Percentiles rank a stretch among this genome's conserved stretches.
These are phyloP conservation scores for Hermetia illucens DNA, from an alignment of 1,140 invertebrate species.

Conservation along the genomic window DNA sequence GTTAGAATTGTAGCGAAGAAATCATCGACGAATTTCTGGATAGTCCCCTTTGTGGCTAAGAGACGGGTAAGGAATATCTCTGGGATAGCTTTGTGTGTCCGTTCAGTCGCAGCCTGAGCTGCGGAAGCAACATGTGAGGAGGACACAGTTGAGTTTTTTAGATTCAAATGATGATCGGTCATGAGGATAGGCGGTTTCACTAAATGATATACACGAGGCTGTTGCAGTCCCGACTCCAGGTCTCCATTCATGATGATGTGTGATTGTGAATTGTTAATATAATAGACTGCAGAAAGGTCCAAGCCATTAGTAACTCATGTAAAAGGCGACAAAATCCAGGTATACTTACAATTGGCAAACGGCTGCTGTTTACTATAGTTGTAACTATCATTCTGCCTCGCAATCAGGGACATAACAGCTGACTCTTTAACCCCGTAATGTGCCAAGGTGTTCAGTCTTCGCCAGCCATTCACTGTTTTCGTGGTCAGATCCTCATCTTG, in stretches of 20 bases:
- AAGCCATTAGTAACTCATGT: not conserved
- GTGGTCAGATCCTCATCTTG: slow-evolving; percentile 89
- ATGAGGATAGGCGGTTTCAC: slow-evolving; percentile 66
- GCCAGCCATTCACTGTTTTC: slow-evolving; percentile 77
- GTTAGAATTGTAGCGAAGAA: slow-evolving; percentile 82
- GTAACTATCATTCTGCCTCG: slow-evolving; percentile 71
- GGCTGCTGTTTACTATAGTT: slow-evolving; percentile 56
- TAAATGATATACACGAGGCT: slow-evolving; percentile 55
- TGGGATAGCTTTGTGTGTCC: slow-evolving; percentile 83
- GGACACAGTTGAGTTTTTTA: slow-evolving; percentile 26
- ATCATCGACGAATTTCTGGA: slow-evolving; percentile 94
- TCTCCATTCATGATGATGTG: slow-evolving; percentile 67
- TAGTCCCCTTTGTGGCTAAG: slow-evolving; percentile 86
- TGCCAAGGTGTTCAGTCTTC: slow-evolving; percentile 78
- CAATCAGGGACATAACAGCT: slow-evolving; percentile 86
- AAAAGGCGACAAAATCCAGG: slow-evolving; percentile 3
- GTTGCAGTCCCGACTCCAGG: slow-evolving; percentile 45
- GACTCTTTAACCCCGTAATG: slow-evolving; percentile 90
- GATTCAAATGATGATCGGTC: slow-evolving; percentile 29
- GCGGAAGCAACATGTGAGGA: slow-evolving; percentile 11
- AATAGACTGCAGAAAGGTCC: slow-evolving; percentile 18
- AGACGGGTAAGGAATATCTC: slow-evolving; percentile 89
- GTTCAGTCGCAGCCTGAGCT: slow-evolving; percentile 36
- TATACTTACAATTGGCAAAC: slow-evolving; percentile 54
- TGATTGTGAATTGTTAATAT: slow-evolving; percentile 46